Evolutionary conservation across 2,113 vertebrate genomes (phyloP).

Genomic region (Microtus oregoni): DNA sequence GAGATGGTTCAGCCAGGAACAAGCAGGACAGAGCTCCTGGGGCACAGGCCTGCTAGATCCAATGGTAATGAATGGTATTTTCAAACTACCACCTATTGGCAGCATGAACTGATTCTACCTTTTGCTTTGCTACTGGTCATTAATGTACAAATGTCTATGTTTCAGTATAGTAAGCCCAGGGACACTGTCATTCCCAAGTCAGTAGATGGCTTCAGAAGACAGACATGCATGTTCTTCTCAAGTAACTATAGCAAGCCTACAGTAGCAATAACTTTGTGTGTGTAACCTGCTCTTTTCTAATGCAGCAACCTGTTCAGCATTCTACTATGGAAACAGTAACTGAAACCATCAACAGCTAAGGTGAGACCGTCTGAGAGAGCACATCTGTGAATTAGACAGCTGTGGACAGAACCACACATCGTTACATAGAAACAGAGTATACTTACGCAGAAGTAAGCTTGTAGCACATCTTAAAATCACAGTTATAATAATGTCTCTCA

Average conservation of each 20-base stretch:
- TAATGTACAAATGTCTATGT: constrained; percentile 63
- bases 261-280: background rate
- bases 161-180: constrained; percentile 98
- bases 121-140: background rate
- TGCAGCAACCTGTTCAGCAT: background rate
- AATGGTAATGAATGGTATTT: background rate
- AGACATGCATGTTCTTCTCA: background rate
- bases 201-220: constrained; percentile 87
- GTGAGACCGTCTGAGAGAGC: background rate
- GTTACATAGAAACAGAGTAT: constrained; percentile 25
- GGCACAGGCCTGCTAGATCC: background rate
- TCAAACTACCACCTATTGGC: background rate
- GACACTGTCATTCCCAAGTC: constrained; percentile 94
- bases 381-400: background rate
- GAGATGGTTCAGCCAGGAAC: background rate
- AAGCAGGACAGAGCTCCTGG: background rate
- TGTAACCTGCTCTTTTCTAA: background rate
- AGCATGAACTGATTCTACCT: background rate
- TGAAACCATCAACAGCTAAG: background rate
- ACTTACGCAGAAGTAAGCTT: constrained; percentile 98
- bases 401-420: background rate
- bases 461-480: constrained; percentile 99
- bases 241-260: background rate
- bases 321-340: background rate
- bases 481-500: constrained; percentile 99